Base-by-base conservation (phyloP, 1,140 invertebrate species). In the Holcopasites calliopsidis region DNA sequence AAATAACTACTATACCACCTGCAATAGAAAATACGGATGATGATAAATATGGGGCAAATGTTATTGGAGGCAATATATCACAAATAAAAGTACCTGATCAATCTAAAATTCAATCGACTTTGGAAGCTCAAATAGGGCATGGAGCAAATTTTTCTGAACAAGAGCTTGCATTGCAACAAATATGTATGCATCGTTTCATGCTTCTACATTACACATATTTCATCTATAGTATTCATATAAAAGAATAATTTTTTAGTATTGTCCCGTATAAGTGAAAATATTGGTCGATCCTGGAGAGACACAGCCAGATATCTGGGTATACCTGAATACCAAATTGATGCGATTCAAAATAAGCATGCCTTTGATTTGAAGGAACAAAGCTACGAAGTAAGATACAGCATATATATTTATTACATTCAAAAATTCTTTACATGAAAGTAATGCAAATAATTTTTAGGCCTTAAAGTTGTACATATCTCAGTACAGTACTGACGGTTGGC, bases 281-380 rank as follows among this genome's bases (percentile, higher is more conserved):
- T 94, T 66, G 93, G 93, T 23, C 89, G 82, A 61, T 87, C 87
- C 69, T 94, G 93, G 93, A 89, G 90, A 82, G 91, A 93, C 42
- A 86, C 94, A 21, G 92, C 89, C 13, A 91, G 93, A 90, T 86
- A 89, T 83, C 86, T 94, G 33, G 87, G 89, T 71, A 84, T 93
- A 10, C 88, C 85, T 70, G 93, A 94, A 91, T 82, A 78, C 72
- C 80, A 89, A 68, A 93, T 94, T 60, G 91, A 93, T 80, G 84
- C 89, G 23, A 91, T 93, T 66, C 89, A 93, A 69, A 76, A 44
- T 4, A 87, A 90, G 65, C 31, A 82, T 80, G 26, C 69, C 35
- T 79, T 61, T 23, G 49, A 82, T 52, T 70, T 79, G 1, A 83
- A 86, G 70, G 80, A 87, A 73, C 87, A 86, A 79, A 82, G 81